Evolutionary conservation across 2,113 vertebrate genomes (phyloP).

Genomic region (Xiphophorus hellerii): DNA sequence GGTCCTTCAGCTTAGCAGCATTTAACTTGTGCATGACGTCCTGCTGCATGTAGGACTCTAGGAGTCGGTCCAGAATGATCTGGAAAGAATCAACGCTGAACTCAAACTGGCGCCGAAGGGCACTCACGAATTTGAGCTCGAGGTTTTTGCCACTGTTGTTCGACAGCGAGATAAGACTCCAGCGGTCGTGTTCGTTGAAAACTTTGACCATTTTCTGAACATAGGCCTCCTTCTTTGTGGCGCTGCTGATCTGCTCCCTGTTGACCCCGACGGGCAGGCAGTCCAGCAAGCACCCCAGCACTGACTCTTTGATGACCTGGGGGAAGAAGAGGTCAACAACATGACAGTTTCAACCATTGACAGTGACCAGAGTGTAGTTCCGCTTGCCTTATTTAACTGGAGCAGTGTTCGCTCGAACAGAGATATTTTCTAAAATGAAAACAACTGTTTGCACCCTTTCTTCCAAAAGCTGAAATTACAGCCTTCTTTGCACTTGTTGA

Average conservation of each 20-base stretch:
- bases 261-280: conserved; percentile 92
- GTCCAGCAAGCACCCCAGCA: conserved; percentile 89
- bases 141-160: conserved; percentile 98
- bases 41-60: conserved; percentile 83
- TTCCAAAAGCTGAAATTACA: too few relatives aligned
- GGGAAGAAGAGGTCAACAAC: conserved; percentile 66
- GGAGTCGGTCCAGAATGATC: conserved; percentile 89
- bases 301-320: conserved; percentile 92
- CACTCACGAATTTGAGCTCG: conserved; percentile 93
- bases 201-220: conserved; percentile 99
- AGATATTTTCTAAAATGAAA: not conserved
- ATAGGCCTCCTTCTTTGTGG: conserved; percentile 94
- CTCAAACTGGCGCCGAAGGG: conserved; percentile 92
- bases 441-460: too few relatives aligned
- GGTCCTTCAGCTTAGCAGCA: conserved; percentile 48
- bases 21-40: conserved; percentile 65
- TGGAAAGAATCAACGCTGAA: conserved; percentile 99
- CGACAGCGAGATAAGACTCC: conserved; percentile 97
- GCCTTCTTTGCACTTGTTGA: too few relatives aligned
- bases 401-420: not conserved
- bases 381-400: conserved; percentile 9
- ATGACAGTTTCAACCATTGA: conserved; percentile 48
- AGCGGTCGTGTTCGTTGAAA: conserved; percentile 89
- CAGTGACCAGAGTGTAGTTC: conserved; percentile 13
- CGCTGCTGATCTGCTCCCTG: conserved; percentile 90